Conservation (phyloP, 1,140 invertebrate species). For the Bilobella aurantiaca region DNA sequence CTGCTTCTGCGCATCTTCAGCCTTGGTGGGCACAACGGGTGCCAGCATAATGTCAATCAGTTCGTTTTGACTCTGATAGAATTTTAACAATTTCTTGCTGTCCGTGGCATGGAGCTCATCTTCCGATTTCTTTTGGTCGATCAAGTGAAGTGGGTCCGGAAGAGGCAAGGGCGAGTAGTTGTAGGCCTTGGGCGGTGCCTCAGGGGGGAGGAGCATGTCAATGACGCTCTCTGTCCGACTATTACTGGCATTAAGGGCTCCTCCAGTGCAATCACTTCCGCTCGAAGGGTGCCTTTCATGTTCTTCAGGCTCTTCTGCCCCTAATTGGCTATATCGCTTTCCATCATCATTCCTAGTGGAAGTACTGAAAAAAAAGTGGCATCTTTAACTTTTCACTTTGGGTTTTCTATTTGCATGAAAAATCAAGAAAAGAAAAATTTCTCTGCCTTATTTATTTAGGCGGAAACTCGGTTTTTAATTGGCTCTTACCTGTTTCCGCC, state of each 20-base stretch:
- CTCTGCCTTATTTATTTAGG: too few relatives aligned
- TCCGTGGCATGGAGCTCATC: neutral
- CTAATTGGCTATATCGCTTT: neutral
- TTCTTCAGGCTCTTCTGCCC: neutral
- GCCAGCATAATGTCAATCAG: conserved; percentile 4
- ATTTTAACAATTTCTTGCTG: conserved; percentile 3
- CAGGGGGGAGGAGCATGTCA: neutral
- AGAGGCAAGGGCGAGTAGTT: too few relatives aligned
- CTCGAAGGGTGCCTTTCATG: neutral
- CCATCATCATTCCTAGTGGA: neutral
- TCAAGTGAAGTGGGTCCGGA: conserved; percentile 4
- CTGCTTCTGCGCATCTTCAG: neutral
- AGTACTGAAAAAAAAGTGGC: neutral
- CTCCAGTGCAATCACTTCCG: neutral
- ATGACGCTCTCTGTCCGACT: neutral
- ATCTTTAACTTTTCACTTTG: too few relatives aligned
- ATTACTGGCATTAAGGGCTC: too few relatives aligned
- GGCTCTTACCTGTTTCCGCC: too few relatives aligned
- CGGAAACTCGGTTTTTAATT: too few relatives aligned
- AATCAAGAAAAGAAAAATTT: too few relatives aligned
- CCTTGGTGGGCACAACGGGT: neutral
- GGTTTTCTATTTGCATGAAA: neutral
- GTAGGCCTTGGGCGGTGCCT: too few relatives aligned
- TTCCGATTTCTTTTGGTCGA: neutral
- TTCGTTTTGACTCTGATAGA: conserved; percentile 3